phyloP scores from a whole-genome alignment of 1,140 invertebrate species.

The Galendromus occidentalis region DNA sequence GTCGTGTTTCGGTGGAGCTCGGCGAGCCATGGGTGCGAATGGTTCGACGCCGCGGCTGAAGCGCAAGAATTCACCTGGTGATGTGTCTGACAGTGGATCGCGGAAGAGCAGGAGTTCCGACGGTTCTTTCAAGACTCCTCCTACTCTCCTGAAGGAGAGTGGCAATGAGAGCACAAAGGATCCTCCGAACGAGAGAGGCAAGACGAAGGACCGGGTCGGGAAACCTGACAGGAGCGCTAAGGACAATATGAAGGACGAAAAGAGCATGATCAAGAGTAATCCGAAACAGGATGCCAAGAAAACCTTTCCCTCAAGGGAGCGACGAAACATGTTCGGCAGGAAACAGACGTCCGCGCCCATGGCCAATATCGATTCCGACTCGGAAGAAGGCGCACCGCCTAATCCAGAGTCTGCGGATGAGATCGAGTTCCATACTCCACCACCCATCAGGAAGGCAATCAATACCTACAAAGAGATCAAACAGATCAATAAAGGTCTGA shows the following conservation, averaged over 20 bases:
- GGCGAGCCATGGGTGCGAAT: background rate
- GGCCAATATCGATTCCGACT: constrained; percentile 4
- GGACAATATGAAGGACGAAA: background rate
- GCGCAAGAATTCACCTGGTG: constrained; percentile 2
- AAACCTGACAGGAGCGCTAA: background rate
- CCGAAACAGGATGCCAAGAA: background rate
- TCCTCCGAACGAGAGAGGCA: too few species aligned
- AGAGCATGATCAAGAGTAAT: background rate
- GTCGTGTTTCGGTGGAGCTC: background rate
- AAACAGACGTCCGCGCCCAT: background rate
- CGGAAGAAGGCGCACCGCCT: background rate
- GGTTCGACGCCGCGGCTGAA: background rate
- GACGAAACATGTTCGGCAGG: too few species aligned
- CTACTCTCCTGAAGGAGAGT: background rate
- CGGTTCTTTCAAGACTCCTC: background rate
- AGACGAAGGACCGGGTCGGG: too few species aligned
- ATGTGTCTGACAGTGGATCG: background rate
- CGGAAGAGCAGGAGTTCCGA: background rate
- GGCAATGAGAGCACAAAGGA: background rate
- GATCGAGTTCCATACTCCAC: background rate
- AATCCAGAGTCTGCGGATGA: background rate
- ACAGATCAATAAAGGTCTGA: background rate
- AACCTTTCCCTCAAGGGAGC: background rate
- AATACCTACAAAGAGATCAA: background rate
- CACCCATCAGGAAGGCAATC: background rate